Conservation (phyloP, 2,113 vertebrate genomes). For the Canis aureus region DNA sequence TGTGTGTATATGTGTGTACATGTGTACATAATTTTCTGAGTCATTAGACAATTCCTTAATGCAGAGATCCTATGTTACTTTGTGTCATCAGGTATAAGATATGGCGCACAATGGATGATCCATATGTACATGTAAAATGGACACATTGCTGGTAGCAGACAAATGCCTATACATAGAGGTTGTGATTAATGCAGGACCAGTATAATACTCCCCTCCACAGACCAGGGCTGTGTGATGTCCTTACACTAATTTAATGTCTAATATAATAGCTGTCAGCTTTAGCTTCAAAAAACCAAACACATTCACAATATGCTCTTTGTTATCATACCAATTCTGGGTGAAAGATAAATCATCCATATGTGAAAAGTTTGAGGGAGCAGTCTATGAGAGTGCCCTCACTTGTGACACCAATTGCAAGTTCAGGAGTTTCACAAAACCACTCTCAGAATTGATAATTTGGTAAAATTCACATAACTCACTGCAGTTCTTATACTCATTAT, state of each 20-base stretch:
- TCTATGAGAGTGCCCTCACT: neutral
- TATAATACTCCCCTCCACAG: neutral
- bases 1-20: neutral
- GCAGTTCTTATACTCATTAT: neutral
- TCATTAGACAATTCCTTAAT: neutral
- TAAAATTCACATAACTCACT: neutral
- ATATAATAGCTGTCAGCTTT: neutral
- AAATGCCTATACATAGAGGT: neutral
- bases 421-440: neutral
- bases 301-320: neutral
- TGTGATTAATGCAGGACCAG: neutral
- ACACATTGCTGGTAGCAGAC: neutral
- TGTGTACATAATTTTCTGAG: neutral
- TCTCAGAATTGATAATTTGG: neutral
- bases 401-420: neutral
- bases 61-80: neutral
- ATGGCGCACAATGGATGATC: neutral
- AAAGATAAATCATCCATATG: neutral
- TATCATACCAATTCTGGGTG: neutral
- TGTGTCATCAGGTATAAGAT: neutral
- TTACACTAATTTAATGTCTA: neutral
- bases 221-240: neutral
- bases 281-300: neutral
- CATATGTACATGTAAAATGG: neutral
- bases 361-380: neutral